Evolutionary conservation across 1,140 invertebrate genomes (phyloP).

Genomic region (Grapholita molesta): DNA sequence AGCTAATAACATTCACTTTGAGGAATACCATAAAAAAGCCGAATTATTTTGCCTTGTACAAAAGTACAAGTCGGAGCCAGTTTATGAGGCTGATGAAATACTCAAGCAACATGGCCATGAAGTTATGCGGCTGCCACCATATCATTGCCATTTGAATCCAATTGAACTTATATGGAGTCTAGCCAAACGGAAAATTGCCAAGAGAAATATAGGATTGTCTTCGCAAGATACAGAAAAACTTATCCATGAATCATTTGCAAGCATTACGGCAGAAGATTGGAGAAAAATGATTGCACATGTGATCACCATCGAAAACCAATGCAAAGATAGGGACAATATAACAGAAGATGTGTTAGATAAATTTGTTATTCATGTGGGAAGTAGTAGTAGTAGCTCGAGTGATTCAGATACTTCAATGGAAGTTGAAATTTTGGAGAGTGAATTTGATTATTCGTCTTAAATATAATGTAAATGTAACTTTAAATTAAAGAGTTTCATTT

Average conservation of each 20-base stretch:
- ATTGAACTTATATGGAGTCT: slow-evolving; percentile 28
- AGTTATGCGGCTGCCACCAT: slow-evolving; percentile 23
- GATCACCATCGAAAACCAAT: background rate
- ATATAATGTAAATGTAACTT: background rate
- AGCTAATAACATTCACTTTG: slow-evolving; percentile 15
- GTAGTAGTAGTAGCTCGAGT: background rate
- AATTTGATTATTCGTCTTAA: background rate
- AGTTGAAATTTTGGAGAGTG: background rate
- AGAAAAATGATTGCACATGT: background rate
- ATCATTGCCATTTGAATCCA: slow-evolving; percentile 30
- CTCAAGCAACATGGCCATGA: slow-evolving; percentile 16
- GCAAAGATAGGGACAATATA: background rate
- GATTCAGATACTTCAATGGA: background rate
- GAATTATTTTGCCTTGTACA: slow-evolving; percentile 10
- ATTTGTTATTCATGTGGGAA: background rate
- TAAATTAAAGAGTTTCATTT: no score
- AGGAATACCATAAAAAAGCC: background rate
- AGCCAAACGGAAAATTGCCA: slow-evolving; percentile 22
- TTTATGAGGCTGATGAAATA: slow-evolving; percentile 16
- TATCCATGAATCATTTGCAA: background rate
- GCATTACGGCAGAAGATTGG: background rate
- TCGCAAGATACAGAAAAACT: background rate
- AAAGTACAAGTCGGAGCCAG: slow-evolving; percentile 9
- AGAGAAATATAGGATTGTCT: background rate
- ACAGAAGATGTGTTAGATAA: background rate